Conservation (phyloP, 2,888 invertebrate genomes). For the Ophioninae sp. region DNA sequence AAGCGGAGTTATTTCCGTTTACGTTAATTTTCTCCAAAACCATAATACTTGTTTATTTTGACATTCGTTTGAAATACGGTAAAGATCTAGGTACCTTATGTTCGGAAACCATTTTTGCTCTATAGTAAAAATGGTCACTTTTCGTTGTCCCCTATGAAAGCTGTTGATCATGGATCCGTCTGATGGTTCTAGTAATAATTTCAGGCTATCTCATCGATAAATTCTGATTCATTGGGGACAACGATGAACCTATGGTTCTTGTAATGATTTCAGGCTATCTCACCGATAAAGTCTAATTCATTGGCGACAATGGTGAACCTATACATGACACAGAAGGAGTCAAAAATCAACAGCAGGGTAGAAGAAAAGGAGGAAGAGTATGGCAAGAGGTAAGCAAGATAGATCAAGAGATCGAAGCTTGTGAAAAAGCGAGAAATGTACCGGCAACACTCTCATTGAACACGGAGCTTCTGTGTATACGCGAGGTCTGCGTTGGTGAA, state of each 20-base stretch:
- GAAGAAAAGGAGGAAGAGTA: not conserved
- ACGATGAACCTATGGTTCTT: not conserved
- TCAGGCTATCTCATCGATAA: not conserved
- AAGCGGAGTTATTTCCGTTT: no score
- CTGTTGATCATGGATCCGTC: not conserved
- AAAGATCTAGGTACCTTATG: no score
- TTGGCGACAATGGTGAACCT: not conserved
- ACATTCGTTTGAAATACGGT: no score
- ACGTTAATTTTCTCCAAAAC: no score
- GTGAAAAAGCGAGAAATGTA: constrained; percentile 35
- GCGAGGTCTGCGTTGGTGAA: not conserved
- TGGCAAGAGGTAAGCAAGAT: constrained; percentile 25
- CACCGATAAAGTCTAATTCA: no score
- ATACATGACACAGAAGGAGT: not conserved
- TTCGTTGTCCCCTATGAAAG: no score
- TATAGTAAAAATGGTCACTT: no score
- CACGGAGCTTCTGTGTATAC: not conserved
- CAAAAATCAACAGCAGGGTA: not conserved
- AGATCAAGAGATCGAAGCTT: constrained; percentile 26
- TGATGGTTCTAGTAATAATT: not conserved
- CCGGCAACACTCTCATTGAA: constrained; percentile 22
- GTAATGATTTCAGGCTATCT: not conserved
- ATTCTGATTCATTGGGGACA: no score
- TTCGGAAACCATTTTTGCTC: no score
- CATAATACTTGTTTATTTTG: no score